phyloP scores from a whole-genome alignment of 2,113 vertebrate species.

The Furnarius figulus region DNA sequence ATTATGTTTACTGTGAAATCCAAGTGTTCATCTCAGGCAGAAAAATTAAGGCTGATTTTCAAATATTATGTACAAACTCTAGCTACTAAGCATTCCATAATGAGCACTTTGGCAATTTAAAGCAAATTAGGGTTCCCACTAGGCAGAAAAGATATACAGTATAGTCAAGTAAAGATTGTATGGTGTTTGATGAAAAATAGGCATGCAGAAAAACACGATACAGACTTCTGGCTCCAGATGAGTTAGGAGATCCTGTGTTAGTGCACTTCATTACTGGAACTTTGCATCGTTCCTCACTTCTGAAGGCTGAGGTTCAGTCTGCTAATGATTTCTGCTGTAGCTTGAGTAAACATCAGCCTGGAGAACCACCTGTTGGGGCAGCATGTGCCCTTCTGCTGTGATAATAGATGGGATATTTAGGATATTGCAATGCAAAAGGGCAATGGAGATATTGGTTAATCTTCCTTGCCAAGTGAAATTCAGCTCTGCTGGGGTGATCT shows the following conservation, averaged over 20 bases:
- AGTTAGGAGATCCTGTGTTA: slow-evolving; percentile 32
- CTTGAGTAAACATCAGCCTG: not conserved
- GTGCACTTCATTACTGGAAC: slow-evolving; percentile 41
- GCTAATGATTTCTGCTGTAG: slow-evolving; percentile 37
- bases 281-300: slow-evolving; percentile 12
- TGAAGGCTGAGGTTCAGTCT: slow-evolving; percentile 3
- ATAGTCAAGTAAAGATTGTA: slow-evolving; percentile 67
- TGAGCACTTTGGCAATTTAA: slow-evolving; percentile 81
- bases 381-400: not conserved
- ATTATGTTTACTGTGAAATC: slow-evolving; percentile 83
- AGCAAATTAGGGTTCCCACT: slow-evolving; percentile 79
- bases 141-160: slow-evolving; percentile 66
- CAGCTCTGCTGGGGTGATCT: not conserved
- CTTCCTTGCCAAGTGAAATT: not conserved
- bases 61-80: slow-evolving; percentile 82
- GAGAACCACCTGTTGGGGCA: not conserved
- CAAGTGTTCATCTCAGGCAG: slow-evolving; percentile 79
- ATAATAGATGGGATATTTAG: not conserved
- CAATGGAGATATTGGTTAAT: not conserved
- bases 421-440: not conserved
- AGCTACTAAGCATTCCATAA: slow-evolving; percentile 80
- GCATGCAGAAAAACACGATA: slow-evolving; percentile 34
- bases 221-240: slow-evolving; percentile 48
- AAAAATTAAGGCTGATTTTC: slow-evolving; percentile 81
- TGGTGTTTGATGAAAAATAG: slow-evolving; percentile 69